Conservation (phyloP, 1,140 invertebrate species). For the Branchinecta lindahli region DNA sequence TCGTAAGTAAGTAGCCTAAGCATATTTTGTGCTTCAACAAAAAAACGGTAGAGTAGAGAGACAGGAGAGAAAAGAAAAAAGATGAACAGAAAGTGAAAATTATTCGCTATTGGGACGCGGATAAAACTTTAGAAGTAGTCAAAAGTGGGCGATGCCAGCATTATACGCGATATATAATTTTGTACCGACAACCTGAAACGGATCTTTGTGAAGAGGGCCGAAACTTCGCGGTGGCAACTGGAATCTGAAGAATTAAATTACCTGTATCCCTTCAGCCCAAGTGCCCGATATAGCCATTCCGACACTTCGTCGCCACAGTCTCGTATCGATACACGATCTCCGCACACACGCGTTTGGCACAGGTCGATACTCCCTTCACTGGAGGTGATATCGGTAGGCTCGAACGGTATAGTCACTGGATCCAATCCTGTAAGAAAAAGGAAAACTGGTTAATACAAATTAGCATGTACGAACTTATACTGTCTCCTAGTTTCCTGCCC, state of each 20-base stretch:
- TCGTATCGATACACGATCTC: constrained; percentile 53
- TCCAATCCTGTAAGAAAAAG: constrained; percentile 13
- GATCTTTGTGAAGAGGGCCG: no score
- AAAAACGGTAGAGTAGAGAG: no score
- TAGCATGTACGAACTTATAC: constrained; percentile 2
- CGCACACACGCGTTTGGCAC: constrained; percentile 67
- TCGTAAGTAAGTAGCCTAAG: no score
- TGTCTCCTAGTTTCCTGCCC: neutral
- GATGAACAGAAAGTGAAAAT: no score
- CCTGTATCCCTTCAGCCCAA: constrained; percentile 40
- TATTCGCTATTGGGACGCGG: no score
- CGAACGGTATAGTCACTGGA: constrained; percentile 18
- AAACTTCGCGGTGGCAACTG: no score
- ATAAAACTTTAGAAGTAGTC: no score
- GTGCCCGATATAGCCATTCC: constrained; percentile 51
- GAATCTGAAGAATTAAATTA: neutral
- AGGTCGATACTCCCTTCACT: constrained; percentile 28
- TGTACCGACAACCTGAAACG: no score
- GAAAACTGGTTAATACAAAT: constrained; percentile 12
- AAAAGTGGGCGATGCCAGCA: no score
- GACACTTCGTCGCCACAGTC: constrained; percentile 67
- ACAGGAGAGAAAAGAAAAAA: no score
- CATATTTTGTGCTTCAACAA: no score
- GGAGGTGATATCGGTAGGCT: constrained; percentile 14
- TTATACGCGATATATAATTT: no score